phyloP scores from a whole-genome alignment of 1,140 invertebrate genomes.

The Polypedilum pembai region DNA sequence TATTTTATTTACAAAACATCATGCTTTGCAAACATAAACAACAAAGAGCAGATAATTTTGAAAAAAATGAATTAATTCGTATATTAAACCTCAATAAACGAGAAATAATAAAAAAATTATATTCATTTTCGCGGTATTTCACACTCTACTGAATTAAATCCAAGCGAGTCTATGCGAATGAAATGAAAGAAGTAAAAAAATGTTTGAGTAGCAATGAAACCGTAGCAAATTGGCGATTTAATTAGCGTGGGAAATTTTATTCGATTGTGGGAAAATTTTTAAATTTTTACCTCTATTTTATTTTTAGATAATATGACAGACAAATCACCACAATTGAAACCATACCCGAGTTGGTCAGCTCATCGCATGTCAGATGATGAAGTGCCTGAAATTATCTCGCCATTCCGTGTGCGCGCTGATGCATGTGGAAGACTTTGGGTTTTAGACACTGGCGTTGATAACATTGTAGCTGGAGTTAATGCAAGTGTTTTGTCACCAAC shows the following conservation, averaged over 20 bases:
- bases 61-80: too few species aligned
- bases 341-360: slow-evolving; percentile 67
- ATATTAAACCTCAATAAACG: not conserved
- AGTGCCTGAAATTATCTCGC: slow-evolving; percentile 61
- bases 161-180: not conserved
- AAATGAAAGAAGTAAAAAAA: slow-evolving; percentile 3
- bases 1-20: too few species aligned
- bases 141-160: slow-evolving; percentile 14
- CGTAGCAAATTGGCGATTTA: not conserved
- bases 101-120: slow-evolving; percentile 1
- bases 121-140: not conserved
- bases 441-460: slow-evolving; percentile 60
- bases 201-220: not conserved
- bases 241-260: slow-evolving; percentile 5
- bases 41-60: too few species aligned
- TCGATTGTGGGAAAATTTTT: not conserved
- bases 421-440: slow-evolving; percentile 67
- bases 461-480: slow-evolving; percentile 48
- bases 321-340: slow-evolving; percentile 59
- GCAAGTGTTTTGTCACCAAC: slow-evolving; percentile 46
- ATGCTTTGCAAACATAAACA: too few species aligned
- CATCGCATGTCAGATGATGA: slow-evolving; percentile 48
- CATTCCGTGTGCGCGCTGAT: slow-evolving; percentile 63
- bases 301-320: slow-evolving; percentile 52
- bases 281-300: slow-evolving; percentile 32